Base-by-base conservation (phyloP, 2,888 invertebrate species). In the Chrysolina oricalcia region DNA sequence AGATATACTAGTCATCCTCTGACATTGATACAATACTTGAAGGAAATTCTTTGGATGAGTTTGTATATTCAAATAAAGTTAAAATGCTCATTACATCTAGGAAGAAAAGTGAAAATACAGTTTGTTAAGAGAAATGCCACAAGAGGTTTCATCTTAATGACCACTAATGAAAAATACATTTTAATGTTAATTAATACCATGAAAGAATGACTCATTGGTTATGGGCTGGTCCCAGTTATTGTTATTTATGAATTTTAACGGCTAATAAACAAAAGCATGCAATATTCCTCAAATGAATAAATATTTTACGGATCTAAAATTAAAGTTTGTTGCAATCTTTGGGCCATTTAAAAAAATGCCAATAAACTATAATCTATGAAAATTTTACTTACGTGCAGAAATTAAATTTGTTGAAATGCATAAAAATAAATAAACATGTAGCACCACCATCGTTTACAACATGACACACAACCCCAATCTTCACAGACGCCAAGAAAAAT, bases 341-440 rank as follows among this genome's bases (percentile, higher is more conserved):
- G 43, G 43, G 43, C 11, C 15, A 43, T 43, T 43, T 15, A 43
- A 43, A 43, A 43, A 43, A 15, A 43, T 43, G 15, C 13, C 43
- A 43, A 43, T 15, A 43, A 43, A 43, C 11, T 43, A 43, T 15
- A 53, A 21, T 13, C 21, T 11, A 53, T 53, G 0, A 21, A 23
- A 43, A 62, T 2, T 27, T 27, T 71, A 71, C 66, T 62, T 75
- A 78, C 80, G 77, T 74, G 80, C 73, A 63, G 64, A 75, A 59
- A 74, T 76, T 53, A 77, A 74, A 64, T 69, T 59, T 63, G 78
- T 66, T 48, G 67, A 76, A 75, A 75, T 46, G 74, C 76, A 62
- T 74, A 77, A 75, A 75, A 75, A 71, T 75, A 80, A 78, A 78
- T 62, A 77, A 80, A 80, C 71, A 78, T 72, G 73, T 41, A 76